Conservation (phyloP, 2,888 invertebrate species). For the Sesia apiformis region DNA sequence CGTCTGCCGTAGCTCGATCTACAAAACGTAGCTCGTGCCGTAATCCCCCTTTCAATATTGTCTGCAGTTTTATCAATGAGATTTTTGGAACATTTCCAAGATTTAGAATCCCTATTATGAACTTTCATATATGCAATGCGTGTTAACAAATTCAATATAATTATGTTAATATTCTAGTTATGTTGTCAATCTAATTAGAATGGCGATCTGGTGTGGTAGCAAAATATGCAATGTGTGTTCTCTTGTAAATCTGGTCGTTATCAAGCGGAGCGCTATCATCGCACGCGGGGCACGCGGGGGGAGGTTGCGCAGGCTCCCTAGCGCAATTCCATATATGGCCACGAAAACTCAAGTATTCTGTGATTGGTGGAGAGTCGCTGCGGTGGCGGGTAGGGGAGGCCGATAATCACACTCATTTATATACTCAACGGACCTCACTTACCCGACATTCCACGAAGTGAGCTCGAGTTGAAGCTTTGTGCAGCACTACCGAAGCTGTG, state of each 20-base stretch:
- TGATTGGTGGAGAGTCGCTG: slow-evolving; percentile 75
- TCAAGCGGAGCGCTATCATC: slow-evolving; percentile 48
- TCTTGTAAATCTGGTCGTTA: slow-evolving; percentile 43
- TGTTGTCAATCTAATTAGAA: too few species aligned
- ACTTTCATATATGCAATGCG: too few species aligned
- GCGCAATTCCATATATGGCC: slow-evolving; percentile 82
- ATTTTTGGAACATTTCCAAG: too few species aligned
- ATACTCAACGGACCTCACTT: slow-evolving; percentile 66
- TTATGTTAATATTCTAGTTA: too few species aligned
- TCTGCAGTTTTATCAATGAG: too few species aligned
- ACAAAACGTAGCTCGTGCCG: too few species aligned
- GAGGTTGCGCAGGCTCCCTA: slow-evolving; percentile 71
- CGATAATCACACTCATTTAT: slow-evolving; percentile 72
- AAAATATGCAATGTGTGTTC: slow-evolving; percentile 15
- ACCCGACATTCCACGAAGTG: slow-evolving; percentile 70
- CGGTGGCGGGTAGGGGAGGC: slow-evolving; percentile 71
- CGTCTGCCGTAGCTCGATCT: too few species aligned
- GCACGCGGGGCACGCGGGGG: slow-evolving; percentile 23
- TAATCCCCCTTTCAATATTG: too few species aligned
- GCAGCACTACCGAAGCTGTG: slow-evolving; percentile 68
- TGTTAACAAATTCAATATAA: too few species aligned
- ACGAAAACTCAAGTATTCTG: slow-evolving; percentile 71
- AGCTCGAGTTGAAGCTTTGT: slow-evolving; percentile 66
- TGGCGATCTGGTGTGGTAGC: too few species aligned
- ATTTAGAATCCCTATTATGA: too few species aligned